These are phyloP conservation scores for Ridgeia piscesae DNA, from an alignment of 1,140 invertebrate genomes.

Conservation along the genomic window DNA sequence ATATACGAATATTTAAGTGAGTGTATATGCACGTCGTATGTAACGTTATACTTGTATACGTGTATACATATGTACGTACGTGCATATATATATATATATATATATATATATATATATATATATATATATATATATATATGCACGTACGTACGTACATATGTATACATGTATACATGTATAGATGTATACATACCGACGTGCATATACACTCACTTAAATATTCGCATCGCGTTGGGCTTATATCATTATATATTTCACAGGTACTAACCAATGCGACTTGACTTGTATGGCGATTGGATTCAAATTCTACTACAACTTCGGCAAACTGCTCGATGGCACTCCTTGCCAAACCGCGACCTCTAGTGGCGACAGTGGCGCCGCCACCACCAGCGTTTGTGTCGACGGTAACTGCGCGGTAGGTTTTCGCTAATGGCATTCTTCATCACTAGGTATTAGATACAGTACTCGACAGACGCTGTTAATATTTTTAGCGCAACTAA, in stretches of 20 bases:
- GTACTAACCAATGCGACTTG: not conserved
- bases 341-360: not conserved
- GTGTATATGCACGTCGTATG: not conserved
- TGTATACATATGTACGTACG: too few relatives aligned
- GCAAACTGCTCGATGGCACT: not conserved
- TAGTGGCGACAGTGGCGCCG: not conserved
- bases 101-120: too few relatives aligned
- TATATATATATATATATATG: too few relatives aligned
- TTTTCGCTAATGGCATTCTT: not conserved
- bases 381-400: not conserved
- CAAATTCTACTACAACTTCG: slow-evolving; percentile 17
- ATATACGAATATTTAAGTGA: not conserved
- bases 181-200: not conserved
- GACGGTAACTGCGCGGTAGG: not conserved
- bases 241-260: not conserved
- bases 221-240: not conserved
- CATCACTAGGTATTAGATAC: not conserved
- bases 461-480: not conserved
- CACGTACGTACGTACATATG: too few relatives aligned
- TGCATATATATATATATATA: too few relatives aligned
- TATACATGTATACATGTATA: too few relatives aligned
- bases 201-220: not conserved
- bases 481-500: not conserved
- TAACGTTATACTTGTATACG: too few relatives aligned
- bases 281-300: not conserved